phyloP scores from a whole-genome alignment of 2,797 vertebrate genomes.

The Odontamblyopus lacepedii region DNA sequence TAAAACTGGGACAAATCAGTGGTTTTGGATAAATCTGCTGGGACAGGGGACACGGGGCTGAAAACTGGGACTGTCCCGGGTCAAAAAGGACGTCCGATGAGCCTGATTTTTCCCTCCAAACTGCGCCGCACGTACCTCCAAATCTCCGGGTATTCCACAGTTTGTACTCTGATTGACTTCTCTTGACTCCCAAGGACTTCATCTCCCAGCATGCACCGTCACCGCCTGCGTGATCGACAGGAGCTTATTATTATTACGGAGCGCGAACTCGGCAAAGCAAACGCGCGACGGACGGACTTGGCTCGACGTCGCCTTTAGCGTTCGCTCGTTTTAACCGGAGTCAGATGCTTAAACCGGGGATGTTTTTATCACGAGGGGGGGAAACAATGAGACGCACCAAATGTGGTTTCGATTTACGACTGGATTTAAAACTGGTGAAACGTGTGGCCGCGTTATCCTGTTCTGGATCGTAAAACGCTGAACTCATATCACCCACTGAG shows the following conservation, averaged over 20 bases:
- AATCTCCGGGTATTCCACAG: too few species aligned
- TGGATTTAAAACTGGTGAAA: not conserved
- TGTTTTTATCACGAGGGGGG: not conserved
- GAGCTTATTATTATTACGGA: conserved; percentile 46
- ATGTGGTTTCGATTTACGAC: not conserved
- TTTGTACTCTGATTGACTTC: too few species aligned
- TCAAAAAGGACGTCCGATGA: too few species aligned
- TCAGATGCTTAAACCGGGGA: conserved; percentile 14
- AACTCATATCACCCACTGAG: too few species aligned
- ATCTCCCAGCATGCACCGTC: conserved; percentile 38
- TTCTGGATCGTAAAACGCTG: too few species aligned
- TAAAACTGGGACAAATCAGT: too few species aligned
- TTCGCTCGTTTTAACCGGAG: conserved; percentile 15
- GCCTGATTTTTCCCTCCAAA: too few species aligned
- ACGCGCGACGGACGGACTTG: conserved; percentile 2
- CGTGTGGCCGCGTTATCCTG: not conserved
- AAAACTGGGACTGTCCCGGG: too few species aligned
- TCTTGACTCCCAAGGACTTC: conserved; percentile 10
- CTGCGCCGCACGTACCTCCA: too few species aligned
- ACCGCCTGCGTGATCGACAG: conserved; percentile 13
- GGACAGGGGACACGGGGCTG: too few species aligned
- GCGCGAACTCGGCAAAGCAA: conserved; percentile 15
- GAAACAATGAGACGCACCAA: not conserved
- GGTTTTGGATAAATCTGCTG: too few species aligned
- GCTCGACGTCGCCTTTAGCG: not conserved